Evolutionary conservation across 2,113 vertebrate species (phyloP).

Genomic region (Colistium nudipinnis): DNA sequence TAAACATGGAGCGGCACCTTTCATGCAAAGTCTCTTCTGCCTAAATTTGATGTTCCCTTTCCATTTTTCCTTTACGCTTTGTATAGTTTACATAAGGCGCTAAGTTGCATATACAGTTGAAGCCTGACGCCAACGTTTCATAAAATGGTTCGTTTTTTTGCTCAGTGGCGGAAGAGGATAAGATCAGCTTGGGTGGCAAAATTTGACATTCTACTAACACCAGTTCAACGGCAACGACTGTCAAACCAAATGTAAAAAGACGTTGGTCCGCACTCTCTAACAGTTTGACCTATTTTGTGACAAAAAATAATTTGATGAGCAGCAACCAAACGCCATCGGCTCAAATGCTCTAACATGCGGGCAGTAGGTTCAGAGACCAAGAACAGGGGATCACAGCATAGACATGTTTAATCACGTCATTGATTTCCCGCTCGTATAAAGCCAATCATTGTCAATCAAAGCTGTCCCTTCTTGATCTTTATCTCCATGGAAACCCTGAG

Average conservation of each 20-base stretch:
- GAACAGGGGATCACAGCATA: neutral
- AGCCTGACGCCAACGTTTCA: no score
- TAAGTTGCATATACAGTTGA: no score
- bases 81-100: no score
- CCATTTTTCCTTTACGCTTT: no score
- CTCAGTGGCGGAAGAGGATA: neutral
- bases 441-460: neutral
- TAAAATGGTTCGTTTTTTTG: no score
- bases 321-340: neutral
- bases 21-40: neutral
- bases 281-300: no score
- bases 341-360: neutral
- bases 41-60: neutral
- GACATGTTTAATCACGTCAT: neutral
- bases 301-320: neutral
- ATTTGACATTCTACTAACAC: no score
- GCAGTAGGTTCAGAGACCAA: neutral
- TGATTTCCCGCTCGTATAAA: slow-evolving; percentile 5
- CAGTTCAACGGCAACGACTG: no score
- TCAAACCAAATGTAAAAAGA: neutral
- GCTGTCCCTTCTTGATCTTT: neutral
- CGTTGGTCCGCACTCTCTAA: no score
- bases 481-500: neutral
- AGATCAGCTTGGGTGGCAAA: neutral
- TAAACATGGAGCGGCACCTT: neutral